These are phyloP conservation scores for Amiota communis DNA, from an alignment of 2,888 invertebrate species.

Conservation along the genomic window DNA sequence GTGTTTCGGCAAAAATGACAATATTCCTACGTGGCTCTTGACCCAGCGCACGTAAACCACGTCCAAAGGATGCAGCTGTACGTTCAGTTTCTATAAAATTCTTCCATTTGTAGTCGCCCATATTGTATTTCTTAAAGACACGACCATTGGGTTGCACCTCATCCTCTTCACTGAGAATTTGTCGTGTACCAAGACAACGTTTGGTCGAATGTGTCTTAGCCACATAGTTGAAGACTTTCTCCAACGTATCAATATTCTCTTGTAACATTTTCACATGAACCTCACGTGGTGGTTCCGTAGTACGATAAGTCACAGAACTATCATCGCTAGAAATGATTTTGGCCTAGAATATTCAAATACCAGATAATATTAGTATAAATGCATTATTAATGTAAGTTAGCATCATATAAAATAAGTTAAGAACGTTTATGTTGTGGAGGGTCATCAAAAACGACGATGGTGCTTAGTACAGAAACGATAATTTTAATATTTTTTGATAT, in stretches of 20 bases:
- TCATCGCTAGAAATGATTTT: slow-evolving; percentile 79
- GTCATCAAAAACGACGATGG: neutral
- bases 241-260: slow-evolving; percentile 86
- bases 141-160: slow-evolving; percentile 95
- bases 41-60: slow-evolving; percentile 87
- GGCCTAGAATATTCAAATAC: slow-evolving; percentile 76
- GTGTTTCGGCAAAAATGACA: slow-evolving; percentile 96
- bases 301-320: slow-evolving; percentile 82
- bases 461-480: too few relatives aligned
- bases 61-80: slow-evolving; percentile 85
- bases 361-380: neutral
- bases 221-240: slow-evolving; percentile 87
- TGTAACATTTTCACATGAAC: slow-evolving; percentile 83
- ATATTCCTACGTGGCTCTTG: slow-evolving; percentile 83
- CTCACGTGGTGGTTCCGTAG: slow-evolving; percentile 80
- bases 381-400: neutral
- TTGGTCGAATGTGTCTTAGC: slow-evolving; percentile 82
- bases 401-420: neutral
- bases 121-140: slow-evolving; percentile 95
- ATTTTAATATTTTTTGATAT: neutral
- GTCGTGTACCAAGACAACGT: slow-evolving; percentile 90
- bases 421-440: neutral
- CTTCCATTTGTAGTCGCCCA: slow-evolving; percentile 95
- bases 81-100: slow-evolving; percentile 83
- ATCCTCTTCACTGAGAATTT: slow-evolving; percentile 93